Conservation (phyloP, 2,797 vertebrate species). For the Chaenodraco wilsoni region DNA sequence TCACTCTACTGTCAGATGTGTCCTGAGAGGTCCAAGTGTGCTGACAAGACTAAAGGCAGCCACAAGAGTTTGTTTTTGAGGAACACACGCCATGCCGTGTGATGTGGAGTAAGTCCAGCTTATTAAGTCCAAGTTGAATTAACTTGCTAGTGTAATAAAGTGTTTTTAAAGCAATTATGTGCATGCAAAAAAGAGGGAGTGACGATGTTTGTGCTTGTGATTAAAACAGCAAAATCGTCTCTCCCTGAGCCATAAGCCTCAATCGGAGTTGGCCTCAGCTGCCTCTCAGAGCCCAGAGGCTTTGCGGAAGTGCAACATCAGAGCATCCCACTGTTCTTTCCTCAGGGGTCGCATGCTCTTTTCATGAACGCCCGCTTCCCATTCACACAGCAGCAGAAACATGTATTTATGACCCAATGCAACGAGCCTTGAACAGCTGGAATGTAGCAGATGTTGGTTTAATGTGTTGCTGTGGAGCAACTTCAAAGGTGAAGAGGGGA, state of each 20-base stretch:
- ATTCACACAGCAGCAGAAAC: conserved; percentile 15
- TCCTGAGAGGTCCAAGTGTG: conserved; percentile 41
- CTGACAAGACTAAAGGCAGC: conserved; percentile 27
- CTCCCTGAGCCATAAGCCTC: conserved; percentile 28
- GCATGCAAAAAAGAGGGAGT: background rate
- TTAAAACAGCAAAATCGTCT: background rate
- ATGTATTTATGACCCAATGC: conserved; percentile 1
- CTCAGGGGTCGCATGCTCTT: conserved; percentile 18
- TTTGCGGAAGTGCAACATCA: conserved; percentile 40
- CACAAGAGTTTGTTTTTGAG: conserved; percentile 27
- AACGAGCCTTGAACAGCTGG: conserved; percentile 29
- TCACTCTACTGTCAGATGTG: conserved; percentile 14
- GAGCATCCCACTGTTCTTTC: conserved; percentile 20
- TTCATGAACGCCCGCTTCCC: conserved; percentile 6
- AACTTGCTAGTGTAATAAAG: background rate
- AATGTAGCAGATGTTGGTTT: conserved; percentile 27
- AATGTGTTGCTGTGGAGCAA: conserved; percentile 15
- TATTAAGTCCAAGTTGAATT: background rate
- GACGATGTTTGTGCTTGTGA: background rate
- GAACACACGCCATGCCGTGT: background rate
- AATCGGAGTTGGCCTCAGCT: conserved; percentile 28
- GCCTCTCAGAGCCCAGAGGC: conserved; percentile 25
- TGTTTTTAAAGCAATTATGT: background rate
- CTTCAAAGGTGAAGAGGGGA: conserved; percentile 24
- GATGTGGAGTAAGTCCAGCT: background rate